Evolutionary conservation across 1,140 invertebrate genomes (phyloP).

Genomic region (Anastrepha ludens): DNA sequence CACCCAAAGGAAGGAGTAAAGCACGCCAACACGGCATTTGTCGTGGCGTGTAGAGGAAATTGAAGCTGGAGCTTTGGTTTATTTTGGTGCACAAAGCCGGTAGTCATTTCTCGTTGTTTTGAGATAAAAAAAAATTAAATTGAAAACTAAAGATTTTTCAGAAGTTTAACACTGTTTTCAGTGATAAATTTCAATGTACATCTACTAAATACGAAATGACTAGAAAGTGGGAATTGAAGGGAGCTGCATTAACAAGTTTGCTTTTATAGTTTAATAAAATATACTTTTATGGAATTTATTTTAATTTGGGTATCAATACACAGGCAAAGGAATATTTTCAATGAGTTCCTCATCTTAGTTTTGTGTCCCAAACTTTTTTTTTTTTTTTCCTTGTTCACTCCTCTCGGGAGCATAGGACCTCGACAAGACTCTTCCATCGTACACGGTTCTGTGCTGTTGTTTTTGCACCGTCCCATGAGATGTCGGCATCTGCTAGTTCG

Average conservation of each 20-base stretch:
- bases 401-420: too few relatives aligned
- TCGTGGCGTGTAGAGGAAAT: neutral
- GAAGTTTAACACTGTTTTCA: neutral
- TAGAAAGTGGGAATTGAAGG: neutral
- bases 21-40: neutral
- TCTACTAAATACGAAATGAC: neutral
- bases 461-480: too few relatives aligned
- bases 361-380: neutral
- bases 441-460: too few relatives aligned
- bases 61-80: neutral
- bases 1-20: neutral
- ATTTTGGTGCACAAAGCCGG: neutral
- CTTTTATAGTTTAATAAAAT: too few relatives aligned
- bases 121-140: neutral
- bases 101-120: neutral
- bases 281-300: too few relatives aligned
- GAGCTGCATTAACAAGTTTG: neutral
- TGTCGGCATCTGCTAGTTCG: too few relatives aligned
- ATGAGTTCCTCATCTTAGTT: too few relatives aligned
- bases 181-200: neutral
- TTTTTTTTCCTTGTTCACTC: too few relatives aligned
- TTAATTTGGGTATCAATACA: neutral
- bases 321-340: too few relatives aligned
- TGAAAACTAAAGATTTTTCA: neutral
- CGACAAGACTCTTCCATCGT: too few relatives aligned